Evolutionary conservation across 92 coral and sea anemone species (phyloP), one percentile per base, ranked within the genome.

Genomic region (Phenganax subtilis): DNA sequence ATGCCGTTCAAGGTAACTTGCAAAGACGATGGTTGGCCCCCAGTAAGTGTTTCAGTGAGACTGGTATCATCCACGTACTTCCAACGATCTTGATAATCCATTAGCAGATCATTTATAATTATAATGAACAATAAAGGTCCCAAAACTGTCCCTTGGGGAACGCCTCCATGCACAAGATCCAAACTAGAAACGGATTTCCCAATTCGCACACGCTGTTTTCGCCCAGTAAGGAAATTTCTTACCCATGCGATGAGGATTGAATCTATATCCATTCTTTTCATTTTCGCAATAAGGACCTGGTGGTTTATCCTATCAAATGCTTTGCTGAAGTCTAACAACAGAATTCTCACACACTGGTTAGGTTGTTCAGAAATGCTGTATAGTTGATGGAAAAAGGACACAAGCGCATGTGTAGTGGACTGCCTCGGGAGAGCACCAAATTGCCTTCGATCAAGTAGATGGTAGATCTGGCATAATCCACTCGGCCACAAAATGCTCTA

Each of bases 241-340:
- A 75, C 59, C 64, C 80, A 54, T 51, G 54, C 56, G 3, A 70
- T 37, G 15, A 52, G 54, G 56, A 17, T 74, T 51, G 58, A 20
- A 6, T 57, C 52, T 28, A 75, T 54, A 11, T 55, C 51, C 31
- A 75, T 17, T 51, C 25, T 25, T 75, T 75, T 55, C 60, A 75
- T 57, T 75, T 75, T 75, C 31, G 51, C 20, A 54, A 75, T 8
- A 9, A 75, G 64, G 60, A 56, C 57, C 12, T 57, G 44, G 60
- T 75, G 80, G 54, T 75, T 59, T n/a, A 75, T 56, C 57, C 59
- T 53, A 75, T 75, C 80, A n/a, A 75, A 75, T 16, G 80, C 80
- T 56, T 75, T 75, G 12, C 57, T 51, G n/a, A 51, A 75, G 51
- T 54, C 62, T 10, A 75, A 51, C n/a, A n/a, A 11, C n/a, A 52